Evolutionary conservation across 2,113 vertebrate species (phyloP).

Genomic region (Micromys minutus): DNA sequence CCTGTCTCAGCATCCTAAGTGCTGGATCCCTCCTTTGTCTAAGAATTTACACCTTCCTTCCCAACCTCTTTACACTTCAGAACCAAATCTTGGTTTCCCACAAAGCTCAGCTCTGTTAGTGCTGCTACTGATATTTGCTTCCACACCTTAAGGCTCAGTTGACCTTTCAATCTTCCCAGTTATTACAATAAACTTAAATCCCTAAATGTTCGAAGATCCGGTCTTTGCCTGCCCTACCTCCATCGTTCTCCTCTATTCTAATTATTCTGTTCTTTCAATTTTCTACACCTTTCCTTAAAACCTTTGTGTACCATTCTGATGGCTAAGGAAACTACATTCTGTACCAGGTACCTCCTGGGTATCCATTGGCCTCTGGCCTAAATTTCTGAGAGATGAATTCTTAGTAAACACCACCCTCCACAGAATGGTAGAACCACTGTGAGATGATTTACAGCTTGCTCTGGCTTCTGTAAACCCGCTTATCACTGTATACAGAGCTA

Average conservation of each 20-base stretch:
- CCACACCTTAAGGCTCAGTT: background rate
- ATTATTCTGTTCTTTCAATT: background rate
- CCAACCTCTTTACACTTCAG: background rate
- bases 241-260: background rate
- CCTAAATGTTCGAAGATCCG: background rate
- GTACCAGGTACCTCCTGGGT: background rate
- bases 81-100: background rate
- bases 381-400: background rate
- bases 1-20: background rate
- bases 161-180: background rate
- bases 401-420: background rate
- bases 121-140: background rate
- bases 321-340: background rate
- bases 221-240: background rate
- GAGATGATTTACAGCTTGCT: background rate
- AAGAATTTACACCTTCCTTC: background rate
- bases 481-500: background rate
- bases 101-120: background rate
- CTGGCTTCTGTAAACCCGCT: background rate
- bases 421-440: background rate
- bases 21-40: background rate
- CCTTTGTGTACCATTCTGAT: background rate
- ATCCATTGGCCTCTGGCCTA: background rate
- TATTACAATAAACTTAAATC: constrained; percentile 24
- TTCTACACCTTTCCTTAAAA: background rate